phyloP scores from a whole-genome alignment of 1,140 invertebrate genomes.

The Doryteuthis pealeii region DNA sequence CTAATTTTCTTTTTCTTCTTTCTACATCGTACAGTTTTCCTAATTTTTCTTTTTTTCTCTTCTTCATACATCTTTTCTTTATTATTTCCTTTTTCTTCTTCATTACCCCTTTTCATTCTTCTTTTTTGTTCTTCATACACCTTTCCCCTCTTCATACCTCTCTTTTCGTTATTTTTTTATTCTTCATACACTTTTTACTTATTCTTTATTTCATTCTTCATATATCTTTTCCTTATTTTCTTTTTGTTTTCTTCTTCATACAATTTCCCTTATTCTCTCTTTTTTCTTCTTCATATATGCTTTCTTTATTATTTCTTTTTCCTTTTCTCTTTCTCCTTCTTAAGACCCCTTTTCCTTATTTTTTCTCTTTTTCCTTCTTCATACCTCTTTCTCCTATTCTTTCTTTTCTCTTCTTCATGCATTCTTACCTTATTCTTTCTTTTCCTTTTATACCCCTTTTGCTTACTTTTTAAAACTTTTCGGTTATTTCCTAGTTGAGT shows the following conservation, averaged over 20 bases:
- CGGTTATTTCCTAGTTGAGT: too few relatives aligned
- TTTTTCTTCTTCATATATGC: neutral
- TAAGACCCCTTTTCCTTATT: neutral
- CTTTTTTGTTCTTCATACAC: conserved; percentile 55
- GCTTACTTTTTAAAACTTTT: too few relatives aligned
- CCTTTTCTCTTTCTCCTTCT: neutral
- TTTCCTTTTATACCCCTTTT: too few relatives aligned
- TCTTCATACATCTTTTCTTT: too few relatives aligned
- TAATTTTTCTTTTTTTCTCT: too few relatives aligned
- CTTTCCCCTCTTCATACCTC: conserved; percentile 66
- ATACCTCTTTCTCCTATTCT: neutral
- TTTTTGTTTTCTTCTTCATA: neutral
- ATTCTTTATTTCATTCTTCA: neutral
- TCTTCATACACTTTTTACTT: conserved; percentile 4
- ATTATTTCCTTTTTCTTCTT: too few relatives aligned
- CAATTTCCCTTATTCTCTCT: neutral
- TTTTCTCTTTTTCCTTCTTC: neutral
- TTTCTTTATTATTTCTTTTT: neutral
- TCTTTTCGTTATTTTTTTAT: conserved; percentile 19
- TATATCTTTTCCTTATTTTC: too few relatives aligned
- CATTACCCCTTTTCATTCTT: conserved; percentile 8
- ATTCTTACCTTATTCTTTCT: neutral
- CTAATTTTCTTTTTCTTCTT: too few relatives aligned
- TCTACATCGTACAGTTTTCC: too few relatives aligned
- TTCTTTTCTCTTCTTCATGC: neutral